Conservation (phyloP, 2,113 vertebrate species). For the Todiramphus saurophagus region DNA sequence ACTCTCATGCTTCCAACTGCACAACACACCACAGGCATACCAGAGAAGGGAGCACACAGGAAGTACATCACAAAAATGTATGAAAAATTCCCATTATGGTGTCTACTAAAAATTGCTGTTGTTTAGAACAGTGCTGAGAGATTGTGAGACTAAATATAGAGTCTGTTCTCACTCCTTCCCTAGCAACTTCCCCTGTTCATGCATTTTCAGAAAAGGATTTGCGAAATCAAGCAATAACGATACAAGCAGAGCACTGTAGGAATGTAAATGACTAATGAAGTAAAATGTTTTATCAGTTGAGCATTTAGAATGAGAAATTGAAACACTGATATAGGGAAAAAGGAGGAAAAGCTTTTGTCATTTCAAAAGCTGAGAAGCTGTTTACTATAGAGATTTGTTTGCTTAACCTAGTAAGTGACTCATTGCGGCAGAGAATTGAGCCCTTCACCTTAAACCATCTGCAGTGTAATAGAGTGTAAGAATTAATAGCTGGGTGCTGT, state of each 20-base stretch:
- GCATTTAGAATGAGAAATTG: not conserved
- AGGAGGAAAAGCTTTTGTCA: not conserved
- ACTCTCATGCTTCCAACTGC: not conserved
- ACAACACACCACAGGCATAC: fast-evolving
- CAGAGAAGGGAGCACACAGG: not conserved
- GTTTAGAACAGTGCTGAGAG: not conserved
- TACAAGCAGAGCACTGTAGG: not conserved
- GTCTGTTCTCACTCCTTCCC: not conserved
- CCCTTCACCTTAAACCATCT: constrained; percentile 25
- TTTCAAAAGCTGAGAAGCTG: not conserved
- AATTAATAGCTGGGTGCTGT: not conserved
- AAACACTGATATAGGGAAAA: not conserved
- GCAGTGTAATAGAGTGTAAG: not conserved
- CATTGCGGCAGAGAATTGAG: not conserved
- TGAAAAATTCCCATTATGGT: not conserved
- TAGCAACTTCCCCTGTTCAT: not conserved
- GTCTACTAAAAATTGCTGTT: not conserved
- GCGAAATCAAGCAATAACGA: not conserved
- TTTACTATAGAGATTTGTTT: constrained; percentile 43
- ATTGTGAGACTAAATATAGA: constrained; percentile 18
- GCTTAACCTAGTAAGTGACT: constrained; percentile 40
- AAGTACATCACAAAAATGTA: not conserved
- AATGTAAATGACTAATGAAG: not conserved
- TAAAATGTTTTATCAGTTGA: not conserved
- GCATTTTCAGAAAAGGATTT: not conserved